A percentile compares a stretch with the other conserved stretches of the same genome.
Conservation (phyloP, 2,888 invertebrate genomes). For the Sialis fuliginosa region DNA sequence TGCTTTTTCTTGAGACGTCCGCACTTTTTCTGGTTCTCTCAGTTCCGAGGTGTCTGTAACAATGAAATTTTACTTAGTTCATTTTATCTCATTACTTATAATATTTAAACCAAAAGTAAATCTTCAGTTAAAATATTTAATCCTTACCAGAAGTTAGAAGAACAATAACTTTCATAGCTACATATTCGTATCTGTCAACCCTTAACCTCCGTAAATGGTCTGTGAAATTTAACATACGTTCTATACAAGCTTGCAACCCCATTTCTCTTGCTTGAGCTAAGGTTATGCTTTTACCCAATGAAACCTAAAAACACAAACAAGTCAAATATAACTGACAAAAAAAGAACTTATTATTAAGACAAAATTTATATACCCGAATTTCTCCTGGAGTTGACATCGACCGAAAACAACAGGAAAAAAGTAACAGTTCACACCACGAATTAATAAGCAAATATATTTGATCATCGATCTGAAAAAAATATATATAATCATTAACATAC, state of each 20-base stretch:
- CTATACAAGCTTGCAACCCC: slow-evolving; percentile 73
- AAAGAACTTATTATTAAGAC: neutral
- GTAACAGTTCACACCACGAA: slow-evolving; percentile 88
- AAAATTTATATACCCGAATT: slow-evolving; percentile 39
- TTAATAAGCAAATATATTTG: slow-evolving; percentile 93
- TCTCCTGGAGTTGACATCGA: slow-evolving; percentile 82
- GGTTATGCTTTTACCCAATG: slow-evolving; percentile 42
- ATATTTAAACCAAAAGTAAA: slow-evolving; percentile 5
- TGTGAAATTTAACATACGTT: slow-evolving; percentile 86
- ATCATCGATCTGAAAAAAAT: slow-evolving; percentile 70
- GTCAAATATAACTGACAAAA: slow-evolving; percentile 10
- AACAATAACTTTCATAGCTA: slow-evolving; percentile 89
- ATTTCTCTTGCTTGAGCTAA: slow-evolving; percentile 50
- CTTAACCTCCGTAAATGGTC: slow-evolving; percentile 77
- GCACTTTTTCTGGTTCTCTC: slow-evolving; percentile 83
- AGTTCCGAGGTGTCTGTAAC: slow-evolving; percentile 74
- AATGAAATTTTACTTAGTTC: slow-evolving; percentile 3
- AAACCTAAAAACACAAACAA: slow-evolving; percentile 16
- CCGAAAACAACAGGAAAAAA: slow-evolving; percentile 87
- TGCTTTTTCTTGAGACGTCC: slow-evolving; percentile 87
- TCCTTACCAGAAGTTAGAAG: slow-evolving; percentile 70
- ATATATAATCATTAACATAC: slow-evolving; percentile 8
- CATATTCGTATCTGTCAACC: slow-evolving; percentile 91
- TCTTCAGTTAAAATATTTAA: no score
- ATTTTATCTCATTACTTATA: neutral